Base-by-base conservation (phyloP, 1,140 invertebrate species). In the Thalassaphorura encarpata region DNA sequence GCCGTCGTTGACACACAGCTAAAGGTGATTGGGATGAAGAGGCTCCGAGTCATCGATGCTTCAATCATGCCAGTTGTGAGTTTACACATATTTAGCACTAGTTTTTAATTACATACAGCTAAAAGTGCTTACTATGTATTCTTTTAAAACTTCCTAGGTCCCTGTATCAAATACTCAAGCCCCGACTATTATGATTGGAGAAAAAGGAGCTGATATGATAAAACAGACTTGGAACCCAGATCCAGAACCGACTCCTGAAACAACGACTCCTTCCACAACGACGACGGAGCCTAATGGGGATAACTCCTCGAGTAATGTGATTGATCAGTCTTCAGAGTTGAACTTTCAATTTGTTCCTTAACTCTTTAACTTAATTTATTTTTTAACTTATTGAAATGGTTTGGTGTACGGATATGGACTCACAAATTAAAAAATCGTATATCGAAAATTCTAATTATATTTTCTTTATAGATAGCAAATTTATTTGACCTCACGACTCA, bases 151-250 rank as follows among this genome's bases (percentile, higher is more conserved):
- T n/a, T n/a, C 21, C 19, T 1, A 24, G 4, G 78, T 33, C 85
- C 84, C 40, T 72, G 76, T 75, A 3, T 84, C 80, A 1, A 85
- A 89, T 66, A 80, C 83, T 0, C 85, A 82, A 57, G 83, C 82
- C 0, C 79, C 80, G 0, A 78, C 83, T 2, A 78, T 80, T 41
- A 92, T 94, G 89, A 83, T 94, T 43, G 90, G 79, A 0, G 89
- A 95, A 70, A 89, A 88, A 67, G 85, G 77, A 19, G 48, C 48
- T 21, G 48, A 51, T 19, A 26, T 51, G 11, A 31, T 51, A 4
- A 24, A 13, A 6, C 28, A 51, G 16, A 39, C 48, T 4, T 24
- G 28, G 8, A 28, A 18, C 11, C 11, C 16, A 8, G 6, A 13
- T 11, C 46, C 13, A 4, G 6, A 13, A 23, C 23, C 6, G 6